These are phyloP conservation scores for Notarius quadriscutis DNA, from an alignment of 2,113 vertebrate genomes.

Conservation along the genomic window DNA sequence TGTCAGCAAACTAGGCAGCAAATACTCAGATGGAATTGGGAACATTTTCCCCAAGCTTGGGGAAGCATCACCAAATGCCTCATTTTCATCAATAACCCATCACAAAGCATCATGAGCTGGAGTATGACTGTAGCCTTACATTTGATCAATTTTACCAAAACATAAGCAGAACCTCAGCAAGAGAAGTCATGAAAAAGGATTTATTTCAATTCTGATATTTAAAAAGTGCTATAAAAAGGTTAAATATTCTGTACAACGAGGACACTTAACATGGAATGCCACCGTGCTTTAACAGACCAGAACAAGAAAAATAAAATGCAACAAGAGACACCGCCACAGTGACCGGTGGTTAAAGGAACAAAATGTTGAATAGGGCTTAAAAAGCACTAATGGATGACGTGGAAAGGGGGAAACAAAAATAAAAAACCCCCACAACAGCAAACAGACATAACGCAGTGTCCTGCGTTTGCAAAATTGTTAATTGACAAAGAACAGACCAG, in stretches of 20 bases:
- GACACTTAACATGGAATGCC: constrained; percentile 14
- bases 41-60: too few species aligned
- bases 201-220: constrained; percentile 24
- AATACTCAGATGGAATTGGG: too few species aligned
- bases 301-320: neutral
- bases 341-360: constrained; percentile 18
- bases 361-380: constrained; percentile 3
- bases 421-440: neutral
- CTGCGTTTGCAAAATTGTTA: neutral
- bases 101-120: too few species aligned
- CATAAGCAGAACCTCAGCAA: neutral
- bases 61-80: too few species aligned
- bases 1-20: too few species aligned
- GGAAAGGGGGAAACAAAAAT: neutral
- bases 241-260: constrained; percentile 7
- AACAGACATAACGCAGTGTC: neutral
- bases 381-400: neutral
- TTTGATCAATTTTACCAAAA: neutral
- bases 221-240: constrained; percentile 25
- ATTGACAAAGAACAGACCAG: neutral
- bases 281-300: neutral
- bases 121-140: too few species aligned
- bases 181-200: neutral
- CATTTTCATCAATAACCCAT: too few species aligned
- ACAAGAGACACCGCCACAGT: constrained; percentile 10